Evolutionary conservation across 53 echinoderm and acorn worm genomes (phyloP), one percentile per base, ranked within the genome.

Genomic region (Pentamera pediparva): DNA sequence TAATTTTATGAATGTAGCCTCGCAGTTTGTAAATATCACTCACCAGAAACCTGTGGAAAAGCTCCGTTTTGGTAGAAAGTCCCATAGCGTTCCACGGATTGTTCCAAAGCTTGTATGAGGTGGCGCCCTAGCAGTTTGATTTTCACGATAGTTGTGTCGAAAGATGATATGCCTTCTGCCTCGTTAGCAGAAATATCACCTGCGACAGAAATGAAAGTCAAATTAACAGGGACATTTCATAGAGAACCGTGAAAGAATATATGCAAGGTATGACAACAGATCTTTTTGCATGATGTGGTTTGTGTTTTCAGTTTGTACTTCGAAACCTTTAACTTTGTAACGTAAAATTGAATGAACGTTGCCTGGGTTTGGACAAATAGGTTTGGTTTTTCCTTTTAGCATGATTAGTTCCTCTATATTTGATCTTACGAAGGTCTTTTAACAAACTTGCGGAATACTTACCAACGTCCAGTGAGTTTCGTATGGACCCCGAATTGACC

Each of bases 401-500:
- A n/a, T n/a, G n/a, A n/a, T n/a, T n/a, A n/a, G n/a, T n/a, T n/a
- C n/a, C n/a, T n/a, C n/a, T n/a, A n/a, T n/a, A n/a, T n/a, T n/a
- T n/a, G n/a, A n/a, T n/a, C n/a, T n/a, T 45, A 45, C 47, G 47
- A n/a, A 17, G n/a, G 13, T 45, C 47, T 45, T 2, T 45, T 45
- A 45, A 45, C 47, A 45, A 17, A 45, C 13, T 3, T 17, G 13
- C 13, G 2, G n/a, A 2, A n/a, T 45, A 2, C 39, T 37, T 65
- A 65, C 65, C 65, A 39, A 7, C 40, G 22, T 65, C 40, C 15
- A 65, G 5, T 37, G 65, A 65, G 15, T 41, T 32, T 61, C 77
- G 28, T n/a, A 77, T 30, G 26, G 13, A 32, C 20, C 77, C 77
- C 18, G 62, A 41, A 39, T 77, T 77, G 4, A 77, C 51, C 47